Evolutionary conservation across 2,888 invertebrate species (phyloP).

Genomic region (Tenthredo mesomela): DNA sequence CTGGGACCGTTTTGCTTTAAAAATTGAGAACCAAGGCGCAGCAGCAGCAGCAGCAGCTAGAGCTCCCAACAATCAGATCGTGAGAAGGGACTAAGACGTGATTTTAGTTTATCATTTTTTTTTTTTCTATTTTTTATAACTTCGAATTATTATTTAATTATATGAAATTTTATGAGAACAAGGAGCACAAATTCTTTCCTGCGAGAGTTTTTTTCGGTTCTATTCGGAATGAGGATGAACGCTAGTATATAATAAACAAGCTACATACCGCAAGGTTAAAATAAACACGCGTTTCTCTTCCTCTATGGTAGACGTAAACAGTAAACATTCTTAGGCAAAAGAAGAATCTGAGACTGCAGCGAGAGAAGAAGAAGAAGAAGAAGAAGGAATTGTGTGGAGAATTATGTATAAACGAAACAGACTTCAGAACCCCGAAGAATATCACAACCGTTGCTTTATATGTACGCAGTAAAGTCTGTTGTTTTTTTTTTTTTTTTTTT

Average conservation of each 20-base stretch:
- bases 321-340: not conserved
- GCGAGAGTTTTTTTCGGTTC: not conserved
- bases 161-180: not conserved
- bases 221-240: not conserved
- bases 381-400: not conserved
- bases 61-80: not conserved
- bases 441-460: not conserved
- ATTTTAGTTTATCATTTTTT: not conserved
- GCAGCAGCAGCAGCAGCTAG: not conserved
- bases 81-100: not conserved
- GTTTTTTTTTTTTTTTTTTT: not conserved
- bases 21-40: not conserved
- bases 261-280: not conserved
- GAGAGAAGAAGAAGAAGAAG: not conserved
- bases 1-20: constrained; percentile 58
- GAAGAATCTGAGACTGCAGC: not conserved
- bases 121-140: not conserved
- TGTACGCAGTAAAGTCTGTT: not conserved
- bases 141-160: not conserved
- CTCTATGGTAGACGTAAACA: not conserved
- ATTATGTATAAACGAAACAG: not conserved
- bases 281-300: not conserved
- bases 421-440: not conserved
- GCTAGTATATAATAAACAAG: not conserved
- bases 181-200: not conserved